A percentile compares a stretch with the other conserved stretches of the same genome.
Conservation (phyloP, 2,797 vertebrate genomes). For the Enteromius afrohamiltoni region DNA sequence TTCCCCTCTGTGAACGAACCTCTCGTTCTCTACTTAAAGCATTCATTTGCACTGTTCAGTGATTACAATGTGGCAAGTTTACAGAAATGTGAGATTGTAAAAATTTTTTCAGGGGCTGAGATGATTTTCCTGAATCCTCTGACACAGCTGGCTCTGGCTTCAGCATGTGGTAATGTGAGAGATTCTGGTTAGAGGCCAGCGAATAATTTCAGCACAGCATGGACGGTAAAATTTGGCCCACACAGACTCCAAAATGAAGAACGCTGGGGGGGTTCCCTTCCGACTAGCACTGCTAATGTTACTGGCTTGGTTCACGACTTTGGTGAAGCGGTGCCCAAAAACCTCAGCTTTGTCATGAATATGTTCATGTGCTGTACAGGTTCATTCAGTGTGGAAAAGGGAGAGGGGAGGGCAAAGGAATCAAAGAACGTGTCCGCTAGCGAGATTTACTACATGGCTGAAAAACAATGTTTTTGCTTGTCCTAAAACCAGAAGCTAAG, state of each 20-base stretch:
- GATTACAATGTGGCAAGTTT: constrained; percentile 35
- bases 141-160: constrained; percentile 42
- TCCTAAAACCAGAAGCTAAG: constrained; percentile 60
- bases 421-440: constrained; percentile 75
- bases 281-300: constrained; percentile 1
- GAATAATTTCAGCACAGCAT: constrained; percentile 51
- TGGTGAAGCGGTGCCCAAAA: constrained; percentile 9
- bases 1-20: neutral
- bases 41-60: constrained; percentile 1
- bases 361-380: constrained; percentile 23
- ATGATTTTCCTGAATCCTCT: constrained; percentile 39
- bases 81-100: constrained; percentile 34
- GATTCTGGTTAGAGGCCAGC: constrained; percentile 49
- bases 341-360: neutral
- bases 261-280: neutral
- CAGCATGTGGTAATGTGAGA: constrained; percentile 52
- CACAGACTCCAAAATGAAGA: constrained; percentile 45
- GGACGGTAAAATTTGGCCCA: constrained; percentile 52
- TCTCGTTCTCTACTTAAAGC: neutral
- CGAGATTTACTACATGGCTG: constrained; percentile 74
- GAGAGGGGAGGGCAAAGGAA: constrained; percentile 54
- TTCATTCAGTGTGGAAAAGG: constrained; percentile 31
- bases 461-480: constrained; percentile 67
- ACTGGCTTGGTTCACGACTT: neutral
- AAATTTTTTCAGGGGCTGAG: constrained; percentile 32